Conservation (phyloP, 2,888 invertebrate genomes). For the Nomada hirtipes region DNA sequence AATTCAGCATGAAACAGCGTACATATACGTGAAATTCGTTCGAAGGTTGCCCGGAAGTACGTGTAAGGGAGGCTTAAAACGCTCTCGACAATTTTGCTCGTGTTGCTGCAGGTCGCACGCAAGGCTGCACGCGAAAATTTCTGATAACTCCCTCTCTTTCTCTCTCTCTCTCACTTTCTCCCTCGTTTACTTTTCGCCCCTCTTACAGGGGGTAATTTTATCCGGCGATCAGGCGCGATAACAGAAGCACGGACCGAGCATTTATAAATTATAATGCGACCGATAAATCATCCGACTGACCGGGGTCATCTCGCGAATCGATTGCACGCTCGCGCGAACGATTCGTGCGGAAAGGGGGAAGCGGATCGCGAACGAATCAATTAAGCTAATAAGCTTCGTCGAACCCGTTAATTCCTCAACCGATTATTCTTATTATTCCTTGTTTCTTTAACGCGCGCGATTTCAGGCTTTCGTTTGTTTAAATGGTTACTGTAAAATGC, state of each 20-base stretch:
- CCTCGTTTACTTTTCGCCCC: neutral
- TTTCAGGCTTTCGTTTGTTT: neutral
- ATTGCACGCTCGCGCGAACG: slow-evolving; percentile 15
- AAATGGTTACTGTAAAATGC: neutral
- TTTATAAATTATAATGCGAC: slow-evolving; percentile 60
- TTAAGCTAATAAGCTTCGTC: slow-evolving; percentile 26
- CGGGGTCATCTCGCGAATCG: slow-evolving; percentile 48
- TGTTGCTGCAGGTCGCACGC: slow-evolving; percentile 39
- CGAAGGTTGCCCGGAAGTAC: slow-evolving; percentile 57
- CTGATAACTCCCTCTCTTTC: slow-evolving; percentile 34
- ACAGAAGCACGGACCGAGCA: slow-evolving; percentile 42
- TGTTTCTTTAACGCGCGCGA: neutral
- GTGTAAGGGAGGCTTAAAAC: slow-evolving; percentile 51
- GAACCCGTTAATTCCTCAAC: neutral
- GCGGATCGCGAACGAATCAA: slow-evolving; percentile 19
- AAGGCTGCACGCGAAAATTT: slow-evolving; percentile 59
- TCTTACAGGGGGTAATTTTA: slow-evolving; percentile 50
- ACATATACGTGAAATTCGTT: slow-evolving; percentile 32
- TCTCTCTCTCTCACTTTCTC: neutral
- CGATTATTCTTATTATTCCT: neutral
- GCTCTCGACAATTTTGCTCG: slow-evolving; percentile 47
- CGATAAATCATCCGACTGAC: slow-evolving; percentile 62
- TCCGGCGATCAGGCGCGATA: slow-evolving; percentile 56
- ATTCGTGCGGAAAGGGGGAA: neutral
- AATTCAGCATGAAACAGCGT: neutral